Base-by-base conservation (phyloP, 1,140 invertebrate genomes). In the Augochlora pura region DNA sequence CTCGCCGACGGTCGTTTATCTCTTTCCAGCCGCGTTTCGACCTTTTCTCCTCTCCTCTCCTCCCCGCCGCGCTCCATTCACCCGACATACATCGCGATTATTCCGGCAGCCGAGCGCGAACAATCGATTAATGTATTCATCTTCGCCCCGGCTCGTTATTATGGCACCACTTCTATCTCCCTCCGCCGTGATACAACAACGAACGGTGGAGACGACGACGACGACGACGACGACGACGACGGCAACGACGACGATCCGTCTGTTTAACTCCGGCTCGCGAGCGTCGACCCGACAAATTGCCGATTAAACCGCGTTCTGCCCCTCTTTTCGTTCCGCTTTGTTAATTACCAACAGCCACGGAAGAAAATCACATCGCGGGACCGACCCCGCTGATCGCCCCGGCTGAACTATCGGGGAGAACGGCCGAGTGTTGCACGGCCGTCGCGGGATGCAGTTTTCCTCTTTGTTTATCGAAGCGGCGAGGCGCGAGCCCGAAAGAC, bases 1-100 rank as follows among this genome's bases (percentile, higher is more conserved):
- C 38, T 27, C 18, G n/a, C 14, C 38, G 21, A 27, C 46, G 54
- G 27, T 32, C 68, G 32, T 54, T 49, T 64, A 32, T 16, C 49
- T 46, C 69, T 68, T 27, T 70, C 49, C 21, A 74, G 7, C 57
- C 46, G n/a, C 59, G 59, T 71, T 52, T 54, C 60, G 42, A 46
- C 54, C 73, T 59, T 46, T 70, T 69, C 66, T 25, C n/a, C 46
- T 16, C 25, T n/a, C 39, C 49, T 75, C 57, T 25, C 5, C 46
- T 16, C 38, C 38, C 49, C 70, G 49, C 70, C 49, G n/a, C 83
- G 66, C 54, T 59, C 64, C 70, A 23, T 52, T 68, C 70, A 49
- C 23, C 67, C 79, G 70, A 57, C 70, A 54, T 54, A 64, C 69
- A 84, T 75, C 77, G 82, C 67, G 83, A 84, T 84, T 80, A 84